phyloP scores from a whole-genome alignment of 2,797 vertebrate species.

The Taenioides sp. region DNA sequence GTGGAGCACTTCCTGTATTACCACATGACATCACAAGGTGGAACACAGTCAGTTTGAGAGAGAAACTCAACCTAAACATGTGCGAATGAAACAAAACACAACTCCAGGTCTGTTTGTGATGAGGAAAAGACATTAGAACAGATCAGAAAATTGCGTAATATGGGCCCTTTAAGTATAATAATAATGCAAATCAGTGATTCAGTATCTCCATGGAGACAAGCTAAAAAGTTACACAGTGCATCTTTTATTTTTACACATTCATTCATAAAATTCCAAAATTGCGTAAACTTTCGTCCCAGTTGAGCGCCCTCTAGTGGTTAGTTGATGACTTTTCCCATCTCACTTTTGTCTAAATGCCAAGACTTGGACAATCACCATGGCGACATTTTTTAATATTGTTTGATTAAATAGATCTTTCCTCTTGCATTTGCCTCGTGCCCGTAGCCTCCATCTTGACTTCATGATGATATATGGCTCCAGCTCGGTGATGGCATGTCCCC shows the following conservation, averaged over 20 bases:
- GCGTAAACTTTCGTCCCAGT: background rate
- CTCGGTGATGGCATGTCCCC: slow-evolving; percentile 6
- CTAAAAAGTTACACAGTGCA: background rate
- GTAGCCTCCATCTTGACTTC: slow-evolving; percentile 1
- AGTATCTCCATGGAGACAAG: background rate
- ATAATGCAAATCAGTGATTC: background rate
- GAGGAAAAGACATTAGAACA: no score
- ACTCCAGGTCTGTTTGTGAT: no score
- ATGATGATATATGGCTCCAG: slow-evolving; percentile 10
- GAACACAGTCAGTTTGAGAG: no score
- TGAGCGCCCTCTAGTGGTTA: background rate
- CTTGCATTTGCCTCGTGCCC: background rate
- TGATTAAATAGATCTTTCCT: background rate
- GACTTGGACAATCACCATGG: background rate
- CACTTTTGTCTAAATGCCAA: slow-evolving; percentile 24
- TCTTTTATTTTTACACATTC: background rate
- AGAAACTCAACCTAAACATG: no score
- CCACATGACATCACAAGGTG: no score
- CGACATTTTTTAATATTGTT: background rate
- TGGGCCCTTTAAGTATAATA: no score
- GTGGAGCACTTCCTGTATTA: no score
- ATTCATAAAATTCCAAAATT: background rate
- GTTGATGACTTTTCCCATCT: slow-evolving; percentile 25
- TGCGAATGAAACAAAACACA: no score
- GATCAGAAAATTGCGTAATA: no score